phyloP scores from a whole-genome alignment of 30 jellyfish, hydroid and myxozoan species.

The Sanderia malayensis region DNA sequence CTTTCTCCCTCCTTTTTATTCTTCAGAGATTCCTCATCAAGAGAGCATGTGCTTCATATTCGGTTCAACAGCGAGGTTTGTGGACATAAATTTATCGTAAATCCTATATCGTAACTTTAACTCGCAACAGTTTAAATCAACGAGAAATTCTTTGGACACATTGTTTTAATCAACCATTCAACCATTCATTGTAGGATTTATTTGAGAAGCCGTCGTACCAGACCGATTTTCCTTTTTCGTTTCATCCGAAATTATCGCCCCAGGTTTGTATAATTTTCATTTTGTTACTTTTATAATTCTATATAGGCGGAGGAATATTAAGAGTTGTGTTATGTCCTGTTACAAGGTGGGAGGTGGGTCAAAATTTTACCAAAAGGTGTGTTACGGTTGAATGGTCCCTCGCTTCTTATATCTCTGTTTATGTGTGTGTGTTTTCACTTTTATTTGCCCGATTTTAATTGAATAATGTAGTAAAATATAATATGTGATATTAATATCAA shows the following conservation, averaged over 20 bases:
- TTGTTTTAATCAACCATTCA: background rate
- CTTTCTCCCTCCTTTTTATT: too few relatives aligned
- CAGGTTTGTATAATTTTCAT: conserved; percentile 11
- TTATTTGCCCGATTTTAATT: too few relatives aligned
- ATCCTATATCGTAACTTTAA: too few relatives aligned
- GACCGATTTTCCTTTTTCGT: conserved; percentile 30
- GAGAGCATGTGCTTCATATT: conserved; percentile 32
- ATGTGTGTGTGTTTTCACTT: too few relatives aligned
- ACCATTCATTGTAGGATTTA: background rate
- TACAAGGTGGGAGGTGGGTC: background rate
- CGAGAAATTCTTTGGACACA: too few relatives aligned
- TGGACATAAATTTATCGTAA: background rate
- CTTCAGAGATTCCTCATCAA: conserved; percentile 35
- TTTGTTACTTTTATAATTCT: too few relatives aligned
- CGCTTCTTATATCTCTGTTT: too few relatives aligned
- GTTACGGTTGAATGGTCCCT: background rate
- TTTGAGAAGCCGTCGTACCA: conserved; percentile 6
- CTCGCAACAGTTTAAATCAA: too few relatives aligned
- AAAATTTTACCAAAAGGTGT: background rate
- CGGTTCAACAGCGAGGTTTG: conserved; percentile 20
- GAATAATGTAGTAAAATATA: too few relatives aligned
- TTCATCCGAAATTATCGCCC: conserved; percentile 1
- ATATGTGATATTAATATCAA: too few relatives aligned
- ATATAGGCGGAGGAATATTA: background rate
- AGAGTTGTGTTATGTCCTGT: background rate